Evolutionary conservation across 2,888 invertebrate species (phyloP).

Genomic region (Aleiodes testaceus): DNA sequence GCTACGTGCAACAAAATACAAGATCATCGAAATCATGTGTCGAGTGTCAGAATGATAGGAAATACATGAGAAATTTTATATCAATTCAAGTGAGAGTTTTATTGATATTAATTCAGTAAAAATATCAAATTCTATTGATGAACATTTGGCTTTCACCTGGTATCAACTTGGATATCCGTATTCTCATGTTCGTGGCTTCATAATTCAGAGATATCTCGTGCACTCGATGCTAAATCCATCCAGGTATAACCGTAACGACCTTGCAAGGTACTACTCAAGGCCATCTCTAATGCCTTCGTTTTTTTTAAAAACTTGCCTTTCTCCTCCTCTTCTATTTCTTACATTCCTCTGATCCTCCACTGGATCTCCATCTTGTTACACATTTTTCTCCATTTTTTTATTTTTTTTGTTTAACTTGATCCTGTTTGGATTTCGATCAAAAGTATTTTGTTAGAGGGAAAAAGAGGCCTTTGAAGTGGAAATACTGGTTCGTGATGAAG

Average conservation of each 20-base stretch:
- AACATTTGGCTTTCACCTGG: slow-evolving; percentile 57
- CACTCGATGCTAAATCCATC: slow-evolving; percentile 53
- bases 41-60: slow-evolving; percentile 1
- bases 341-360: slow-evolving; percentile 3
- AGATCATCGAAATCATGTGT: slow-evolving; percentile 10
- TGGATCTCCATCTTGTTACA: slow-evolving; percentile 7
- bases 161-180: slow-evolving; percentile 37
- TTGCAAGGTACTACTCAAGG: slow-evolving; percentile 66
- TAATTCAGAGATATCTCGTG: slow-evolving; percentile 48
- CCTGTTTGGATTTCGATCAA: no score
- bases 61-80: slow-evolving; percentile 4
- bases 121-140: slow-evolving; percentile 45
- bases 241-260: slow-evolving; percentile 63
- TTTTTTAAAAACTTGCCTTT: slow-evolving; percentile 32
- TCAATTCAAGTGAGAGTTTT: neutral
- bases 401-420: slow-evolving; percentile 11
- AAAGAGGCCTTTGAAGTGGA: no score
- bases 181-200: slow-evolving; percentile 40
- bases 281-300: slow-evolving; percentile 62
- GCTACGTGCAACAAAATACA: neutral
- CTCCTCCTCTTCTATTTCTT: slow-evolving; percentile 39
- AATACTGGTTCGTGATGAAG: no score
- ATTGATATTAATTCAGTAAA: slow-evolving; percentile 14
- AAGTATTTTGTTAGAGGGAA: no score
- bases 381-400: slow-evolving; percentile 23